phyloP scores from a whole-genome alignment of 2,113 vertebrate genomes.

The Carassius auratus region DNA sequence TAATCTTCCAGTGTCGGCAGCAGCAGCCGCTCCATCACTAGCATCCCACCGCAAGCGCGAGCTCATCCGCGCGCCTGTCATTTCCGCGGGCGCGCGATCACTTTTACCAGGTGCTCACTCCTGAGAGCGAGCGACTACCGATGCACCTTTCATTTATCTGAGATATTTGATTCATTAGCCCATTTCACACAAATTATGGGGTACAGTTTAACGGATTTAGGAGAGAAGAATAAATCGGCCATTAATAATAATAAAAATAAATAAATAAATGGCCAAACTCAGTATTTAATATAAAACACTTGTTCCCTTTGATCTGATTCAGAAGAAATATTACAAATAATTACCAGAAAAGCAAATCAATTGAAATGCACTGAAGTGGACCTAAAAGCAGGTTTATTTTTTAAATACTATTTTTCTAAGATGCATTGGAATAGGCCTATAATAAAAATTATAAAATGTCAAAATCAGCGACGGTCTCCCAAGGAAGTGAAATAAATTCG shows the following conservation, averaged over 20 bases:
- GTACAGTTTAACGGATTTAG: neutral
- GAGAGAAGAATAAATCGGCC: neutral
- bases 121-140: neutral
- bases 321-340: slow-evolving; percentile 14
- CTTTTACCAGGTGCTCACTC: slow-evolving; percentile 43
- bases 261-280: neutral
- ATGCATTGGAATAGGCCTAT: neutral
- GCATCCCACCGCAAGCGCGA: slow-evolving; percentile 29
- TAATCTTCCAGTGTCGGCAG: slow-evolving; percentile 72
- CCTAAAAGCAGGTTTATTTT: neutral
- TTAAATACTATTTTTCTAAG: neutral
- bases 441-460: neutral
- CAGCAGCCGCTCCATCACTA: slow-evolving; percentile 46
- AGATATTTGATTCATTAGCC: neutral
- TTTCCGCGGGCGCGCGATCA: slow-evolving; percentile 38
- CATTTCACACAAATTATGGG: neutral
- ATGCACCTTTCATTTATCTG: neutral
- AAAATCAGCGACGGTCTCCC: neutral
- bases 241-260: neutral
- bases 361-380: neutral
- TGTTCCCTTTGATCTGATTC: slow-evolving; percentile 1
- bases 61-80: slow-evolving; percentile 52
- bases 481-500: neutral
- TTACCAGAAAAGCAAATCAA: neutral
- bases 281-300: neutral